Evolutionary conservation across 2,888 invertebrate genomes (phyloP).

Genomic region (Entomobrya proxima): DNA sequence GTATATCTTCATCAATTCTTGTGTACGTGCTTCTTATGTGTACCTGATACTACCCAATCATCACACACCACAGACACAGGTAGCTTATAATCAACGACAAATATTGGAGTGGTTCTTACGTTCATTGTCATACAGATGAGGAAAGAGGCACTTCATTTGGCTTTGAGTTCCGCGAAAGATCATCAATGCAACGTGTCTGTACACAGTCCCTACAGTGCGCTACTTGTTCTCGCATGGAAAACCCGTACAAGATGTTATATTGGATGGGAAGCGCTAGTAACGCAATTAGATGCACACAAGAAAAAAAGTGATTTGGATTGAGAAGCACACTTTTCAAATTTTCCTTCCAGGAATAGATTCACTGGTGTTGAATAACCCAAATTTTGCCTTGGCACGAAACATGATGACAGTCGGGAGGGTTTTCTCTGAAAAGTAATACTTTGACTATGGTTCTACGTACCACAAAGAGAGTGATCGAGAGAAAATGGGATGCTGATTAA

Average conservation of each 20-base stretch:
- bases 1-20: not conserved
- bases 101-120: no score
- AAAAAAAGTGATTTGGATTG: not conserved
- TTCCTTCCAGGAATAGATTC: not conserved
- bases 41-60: not conserved
- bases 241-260: no score
- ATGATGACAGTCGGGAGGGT: no score
- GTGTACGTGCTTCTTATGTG: no score
- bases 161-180: not conserved
- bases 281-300: not conserved
- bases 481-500: conserved; percentile 5
- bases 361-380: no score
- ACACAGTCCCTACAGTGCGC: not conserved
- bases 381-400: no score
- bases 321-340: not conserved
- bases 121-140: no score
- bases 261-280: not conserved
- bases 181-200: not conserved
- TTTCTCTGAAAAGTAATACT: no score
- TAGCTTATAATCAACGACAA: conserved; percentile 16
- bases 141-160: no score
- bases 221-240: no score
- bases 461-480: no score
- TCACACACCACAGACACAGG: not conserved
- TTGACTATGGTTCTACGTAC: no score